Conservation (phyloP, 1,140 invertebrate species). For the Orius insidiosus region DNA sequence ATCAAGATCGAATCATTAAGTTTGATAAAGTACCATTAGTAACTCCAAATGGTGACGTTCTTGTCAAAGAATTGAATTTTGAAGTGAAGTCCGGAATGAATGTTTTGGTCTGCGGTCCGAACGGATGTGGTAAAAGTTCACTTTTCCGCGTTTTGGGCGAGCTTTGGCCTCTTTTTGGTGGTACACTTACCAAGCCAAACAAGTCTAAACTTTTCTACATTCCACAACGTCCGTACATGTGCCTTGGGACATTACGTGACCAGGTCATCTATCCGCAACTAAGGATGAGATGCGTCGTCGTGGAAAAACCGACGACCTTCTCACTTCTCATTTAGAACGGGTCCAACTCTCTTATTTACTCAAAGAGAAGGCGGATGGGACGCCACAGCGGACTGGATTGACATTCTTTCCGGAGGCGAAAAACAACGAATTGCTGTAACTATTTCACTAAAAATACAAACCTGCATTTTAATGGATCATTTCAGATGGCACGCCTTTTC, state of each 20-base stretch:
- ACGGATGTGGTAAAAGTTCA: slow-evolving; percentile 93
- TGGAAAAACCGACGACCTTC: slow-evolving; percentile 56
- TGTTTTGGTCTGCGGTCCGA: slow-evolving; percentile 91
- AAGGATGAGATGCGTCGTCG: slow-evolving; percentile 64
- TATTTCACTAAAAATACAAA: too few species aligned
- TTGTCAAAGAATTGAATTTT: slow-evolving; percentile 76
- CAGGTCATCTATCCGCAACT: slow-evolving; percentile 94
- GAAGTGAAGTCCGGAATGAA: slow-evolving; percentile 91
- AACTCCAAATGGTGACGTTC: slow-evolving; percentile 91
- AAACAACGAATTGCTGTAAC: slow-evolving; percentile 96
- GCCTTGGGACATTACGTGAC: slow-evolving; percentile 71
- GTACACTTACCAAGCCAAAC: slow-evolving; percentile 79
- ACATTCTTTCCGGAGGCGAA: slow-evolving; percentile 92
- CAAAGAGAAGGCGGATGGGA: slow-evolving; percentile 76
- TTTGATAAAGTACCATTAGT: slow-evolving; percentile 88
- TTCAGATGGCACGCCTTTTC: slow-evolving; percentile 93
- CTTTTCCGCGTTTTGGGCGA: slow-evolving; percentile 86
- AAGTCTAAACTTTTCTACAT: slow-evolving; percentile 93
- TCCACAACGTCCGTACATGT: slow-evolving; percentile 95
- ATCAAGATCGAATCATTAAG: slow-evolving; percentile 78
- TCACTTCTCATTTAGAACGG: slow-evolving; percentile 50
- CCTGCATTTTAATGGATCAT: too few species aligned
- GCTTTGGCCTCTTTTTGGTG: slow-evolving; percentile 92
- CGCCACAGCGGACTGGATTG: slow-evolving; percentile 92
- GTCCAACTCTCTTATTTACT: slow-evolving; percentile 74